phyloP scores from a whole-genome alignment of 2,113 vertebrate genomes.

The Carollia perspicillata region DNA sequence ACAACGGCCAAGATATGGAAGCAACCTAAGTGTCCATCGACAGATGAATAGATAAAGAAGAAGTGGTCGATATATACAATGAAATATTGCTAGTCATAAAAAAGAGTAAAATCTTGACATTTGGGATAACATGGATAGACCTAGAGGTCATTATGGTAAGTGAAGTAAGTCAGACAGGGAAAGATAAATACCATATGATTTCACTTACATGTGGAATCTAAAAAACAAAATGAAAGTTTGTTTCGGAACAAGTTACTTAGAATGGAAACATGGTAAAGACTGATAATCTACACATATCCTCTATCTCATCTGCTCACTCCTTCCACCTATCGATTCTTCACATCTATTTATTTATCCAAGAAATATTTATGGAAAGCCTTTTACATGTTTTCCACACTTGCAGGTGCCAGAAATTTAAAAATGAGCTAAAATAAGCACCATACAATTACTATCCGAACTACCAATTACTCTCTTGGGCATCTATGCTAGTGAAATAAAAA shows the following conservation, averaged over 20 bases:
- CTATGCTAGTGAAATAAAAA: not conserved
- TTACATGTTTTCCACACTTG: not conserved
- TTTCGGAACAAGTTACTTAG: not conserved
- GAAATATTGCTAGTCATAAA: not conserved
- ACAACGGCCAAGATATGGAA: not conserved
- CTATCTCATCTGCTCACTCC: not conserved
- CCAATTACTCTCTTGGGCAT: not conserved
- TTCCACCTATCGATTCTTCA: not conserved
- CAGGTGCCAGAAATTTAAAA: not conserved
- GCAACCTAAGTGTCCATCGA: not conserved
- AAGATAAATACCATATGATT: not conserved
- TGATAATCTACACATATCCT: not conserved
- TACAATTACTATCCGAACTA: not conserved
- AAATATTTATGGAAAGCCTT: not conserved
- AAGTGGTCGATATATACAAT: not conserved
- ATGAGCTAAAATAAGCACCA: not conserved
- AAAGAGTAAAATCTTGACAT: not conserved
- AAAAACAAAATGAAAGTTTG: not conserved
- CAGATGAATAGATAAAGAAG: not conserved
- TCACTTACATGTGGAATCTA: not conserved
- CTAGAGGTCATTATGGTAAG: not conserved
- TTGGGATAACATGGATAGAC: not conserved
- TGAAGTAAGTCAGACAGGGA: no score
- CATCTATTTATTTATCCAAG: not conserved
- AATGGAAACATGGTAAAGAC: not conserved